Evolutionary conservation across 2,888 invertebrate genomes (phyloP).

Genomic region (Megalurothrips usitatus): DNA sequence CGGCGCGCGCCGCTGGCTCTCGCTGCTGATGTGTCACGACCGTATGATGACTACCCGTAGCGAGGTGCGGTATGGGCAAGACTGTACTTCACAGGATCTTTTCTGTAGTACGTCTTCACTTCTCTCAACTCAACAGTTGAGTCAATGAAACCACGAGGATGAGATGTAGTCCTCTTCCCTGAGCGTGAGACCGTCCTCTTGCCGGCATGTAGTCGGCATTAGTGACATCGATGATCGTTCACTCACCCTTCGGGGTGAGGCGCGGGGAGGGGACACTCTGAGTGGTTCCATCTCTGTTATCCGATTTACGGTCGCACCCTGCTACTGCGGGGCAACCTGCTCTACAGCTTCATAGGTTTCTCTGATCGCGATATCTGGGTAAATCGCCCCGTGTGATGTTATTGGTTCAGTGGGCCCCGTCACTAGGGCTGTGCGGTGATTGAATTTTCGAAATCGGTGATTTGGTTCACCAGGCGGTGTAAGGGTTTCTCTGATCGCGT

Average conservation of each 20-base stretch:
- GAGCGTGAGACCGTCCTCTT: slow-evolving; percentile 50
- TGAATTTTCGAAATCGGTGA: no score
- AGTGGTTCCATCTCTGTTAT: slow-evolving; percentile 20
- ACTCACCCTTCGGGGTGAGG: background rate
- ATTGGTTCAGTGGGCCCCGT: no score
- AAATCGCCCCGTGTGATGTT: no score
- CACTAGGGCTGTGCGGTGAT: no score
- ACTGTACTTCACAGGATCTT: slow-evolving; percentile 59
- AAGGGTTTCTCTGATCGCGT: no score
- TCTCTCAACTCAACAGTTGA: slow-evolving; percentile 52
- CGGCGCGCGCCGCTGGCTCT: background rate
- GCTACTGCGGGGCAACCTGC: no score
- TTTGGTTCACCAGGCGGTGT: no score
- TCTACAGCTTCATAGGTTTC: no score
- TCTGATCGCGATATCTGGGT: no score
- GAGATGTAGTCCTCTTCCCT: slow-evolving; percentile 52
- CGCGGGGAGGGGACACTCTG: slow-evolving; percentile 24
- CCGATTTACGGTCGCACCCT: no score
- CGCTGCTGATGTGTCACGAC: background rate
- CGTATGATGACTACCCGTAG: background rate
- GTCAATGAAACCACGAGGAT: slow-evolving; percentile 55
- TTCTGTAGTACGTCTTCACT: slow-evolving; percentile 62
- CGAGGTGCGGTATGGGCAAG: no score
- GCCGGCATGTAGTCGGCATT: background rate
- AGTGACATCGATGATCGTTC: slow-evolving; percentile 30